Evolutionary conservation across 1,140 invertebrate species (phyloP), one percentile per base, ranked within the genome.

Genomic region (Magallana angulata): DNA sequence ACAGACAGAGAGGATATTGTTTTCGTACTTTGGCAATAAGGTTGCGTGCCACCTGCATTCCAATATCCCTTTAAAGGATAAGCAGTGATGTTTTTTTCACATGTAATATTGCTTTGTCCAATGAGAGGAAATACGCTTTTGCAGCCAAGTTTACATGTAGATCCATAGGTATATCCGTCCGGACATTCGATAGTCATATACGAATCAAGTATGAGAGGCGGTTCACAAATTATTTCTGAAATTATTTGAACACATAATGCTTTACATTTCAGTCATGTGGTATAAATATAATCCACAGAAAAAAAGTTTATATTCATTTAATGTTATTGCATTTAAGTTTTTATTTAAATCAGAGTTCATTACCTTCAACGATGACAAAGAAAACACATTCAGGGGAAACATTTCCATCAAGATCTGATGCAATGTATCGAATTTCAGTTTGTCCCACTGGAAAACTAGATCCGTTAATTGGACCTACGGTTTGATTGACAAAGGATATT

Each of bases 331-430:
- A 48, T 48, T 48, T 4, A 4, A 4, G 2, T 48, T 48, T 48
- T 48, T 48, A 4, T 5, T 48, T 48, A 48, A 4, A 48, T 4
- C 36, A 48, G 5, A 48, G 36, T 48, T 48, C 36, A 76, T 85
- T 83, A 85, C 85, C 57, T 83, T 88, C 87, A 5, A 88, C 87
- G 9, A 57, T n/a, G 7, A 88, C 48, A 76, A 88, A 88, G 57
- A 88, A 88, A 16, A 81, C 83, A 24, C 87, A 88, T 71, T 85
- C 58, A 18, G 87, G 87, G 16, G 87, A 88, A 68, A 24, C 82
- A 60, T 88, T 88, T 60, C 87, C 85, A 8, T 58, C 82, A 7
- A 3, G 11, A 57, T 88, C 87, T 24, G 14, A 58, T 6, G 87
- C 87, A 5, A 48, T 57, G 56, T 88, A 88, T 36, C 84, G 58